A percentile compares a stretch with the other conserved stretches of the same genome.
These are phyloP conservation scores for Diabrotica virgifera DNA, from an alignment of 1,140 invertebrate species.

Conservation along the genomic window DNA sequence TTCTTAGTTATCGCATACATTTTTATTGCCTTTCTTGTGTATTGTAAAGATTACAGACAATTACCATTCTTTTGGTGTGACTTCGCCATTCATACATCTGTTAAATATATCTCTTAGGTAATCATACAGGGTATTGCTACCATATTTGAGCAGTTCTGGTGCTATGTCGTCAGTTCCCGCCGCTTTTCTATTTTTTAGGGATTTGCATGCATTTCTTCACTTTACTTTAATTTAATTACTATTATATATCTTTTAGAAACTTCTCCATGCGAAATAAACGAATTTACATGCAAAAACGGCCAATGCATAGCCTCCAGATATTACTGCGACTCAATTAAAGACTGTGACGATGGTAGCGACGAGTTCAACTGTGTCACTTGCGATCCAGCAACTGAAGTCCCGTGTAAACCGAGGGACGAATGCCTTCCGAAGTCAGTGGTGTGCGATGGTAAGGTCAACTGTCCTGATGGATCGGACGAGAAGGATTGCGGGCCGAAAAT, in stretches of 20 bases:
- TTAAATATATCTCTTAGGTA: too few species aligned
- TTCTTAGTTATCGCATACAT: too few species aligned
- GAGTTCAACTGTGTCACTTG: conserved; percentile 61
- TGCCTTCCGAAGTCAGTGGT: conserved; percentile 34
- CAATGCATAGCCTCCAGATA: conserved; percentile 68
- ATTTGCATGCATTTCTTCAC: too few species aligned
- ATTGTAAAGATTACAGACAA: too few species aligned
- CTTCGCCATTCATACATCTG: too few species aligned
- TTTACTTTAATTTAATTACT: too few species aligned
- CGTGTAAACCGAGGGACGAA: conserved; percentile 48
- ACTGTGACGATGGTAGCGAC: conserved; percentile 70
- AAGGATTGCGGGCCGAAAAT: conserved; percentile 43
- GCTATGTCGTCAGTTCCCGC: too few species aligned
- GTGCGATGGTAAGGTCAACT: conserved; percentile 40
- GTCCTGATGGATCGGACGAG: conserved; percentile 63
- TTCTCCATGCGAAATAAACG: conserved; percentile 55
- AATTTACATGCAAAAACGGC: conserved; percentile 67
- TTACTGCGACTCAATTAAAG: conserved; percentile 69
- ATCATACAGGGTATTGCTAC: too few species aligned
- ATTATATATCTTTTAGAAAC: neutral
- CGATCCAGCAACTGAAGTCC: conserved; percentile 56
- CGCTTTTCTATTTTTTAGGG: too few species aligned
- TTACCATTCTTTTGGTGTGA: too few species aligned
- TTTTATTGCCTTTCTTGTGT: too few species aligned
- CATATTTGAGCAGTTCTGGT: too few species aligned